Conservation (phyloP, 2,888 invertebrate species). For the Ophion ellenae region DNA sequence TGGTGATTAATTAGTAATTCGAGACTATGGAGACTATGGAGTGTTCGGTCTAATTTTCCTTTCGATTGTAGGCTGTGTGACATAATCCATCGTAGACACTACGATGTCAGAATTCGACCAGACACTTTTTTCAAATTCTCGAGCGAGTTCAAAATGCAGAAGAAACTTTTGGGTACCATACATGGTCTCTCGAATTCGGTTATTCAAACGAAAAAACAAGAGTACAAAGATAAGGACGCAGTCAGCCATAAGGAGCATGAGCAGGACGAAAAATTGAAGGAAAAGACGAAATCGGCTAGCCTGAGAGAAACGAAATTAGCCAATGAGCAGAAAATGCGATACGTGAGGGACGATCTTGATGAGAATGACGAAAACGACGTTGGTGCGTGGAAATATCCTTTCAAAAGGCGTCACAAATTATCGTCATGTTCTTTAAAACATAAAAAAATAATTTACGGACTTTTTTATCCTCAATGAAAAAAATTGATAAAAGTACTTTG, state of each 20-base stretch:
- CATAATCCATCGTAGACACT: slow-evolving; percentile 85
- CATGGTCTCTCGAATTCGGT: slow-evolving; percentile 84
- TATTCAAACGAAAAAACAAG: slow-evolving; percentile 74
- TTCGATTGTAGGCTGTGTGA: slow-evolving; percentile 84
- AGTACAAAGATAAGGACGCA: slow-evolving; percentile 68
- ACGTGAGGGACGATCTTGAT: slow-evolving; percentile 85
- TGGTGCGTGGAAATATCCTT: slow-evolving; percentile 78
- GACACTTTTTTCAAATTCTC: slow-evolving; percentile 84
- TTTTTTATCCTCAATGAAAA: neutral
- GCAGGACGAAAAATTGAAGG: slow-evolving; percentile 39
- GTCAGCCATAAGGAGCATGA: slow-evolving; percentile 58
- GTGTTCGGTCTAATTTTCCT: neutral
- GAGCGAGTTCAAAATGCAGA: slow-evolving; percentile 83
- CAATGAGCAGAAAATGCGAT: slow-evolving; percentile 74
- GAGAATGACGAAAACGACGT: slow-evolving; percentile 81
- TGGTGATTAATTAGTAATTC: neutral
- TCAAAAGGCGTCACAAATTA: neutral
- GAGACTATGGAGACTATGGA: neutral
- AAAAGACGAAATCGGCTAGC: neutral
- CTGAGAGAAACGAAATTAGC: neutral
- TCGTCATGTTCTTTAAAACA: neutral
- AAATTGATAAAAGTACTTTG: slow-evolving; percentile 7
- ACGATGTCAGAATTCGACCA: slow-evolving; percentile 83
- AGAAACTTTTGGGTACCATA: slow-evolving; percentile 83
- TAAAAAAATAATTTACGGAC: neutral